A percentile compares a stretch with the other conserved stretches of the same genome.
phyloP scores from a whole-genome alignment of 2,797 vertebrate species.

The Oreochromis grahami region DNA sequence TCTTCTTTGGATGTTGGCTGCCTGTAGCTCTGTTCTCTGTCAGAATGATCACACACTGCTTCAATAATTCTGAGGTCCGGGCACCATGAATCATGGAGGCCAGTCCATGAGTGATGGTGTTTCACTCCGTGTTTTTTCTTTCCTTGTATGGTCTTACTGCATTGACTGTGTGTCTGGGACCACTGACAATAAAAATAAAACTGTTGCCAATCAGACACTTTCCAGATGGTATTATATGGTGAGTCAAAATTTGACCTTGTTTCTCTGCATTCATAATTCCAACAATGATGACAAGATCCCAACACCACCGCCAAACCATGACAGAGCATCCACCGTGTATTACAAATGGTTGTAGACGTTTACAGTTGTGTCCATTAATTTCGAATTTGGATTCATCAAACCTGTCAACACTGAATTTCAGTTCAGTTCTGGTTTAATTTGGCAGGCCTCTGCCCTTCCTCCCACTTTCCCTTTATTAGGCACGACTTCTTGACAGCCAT shows the following conservation, averaged over 20 bases:
- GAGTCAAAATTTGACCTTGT: background rate
- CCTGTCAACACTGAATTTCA: background rate
- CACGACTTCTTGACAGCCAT: background rate
- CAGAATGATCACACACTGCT: background rate
- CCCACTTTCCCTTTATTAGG: background rate
- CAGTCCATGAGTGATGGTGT: background rate
- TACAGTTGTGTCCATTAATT: background rate
- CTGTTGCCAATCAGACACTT: accelerated
- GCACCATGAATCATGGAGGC: background rate
- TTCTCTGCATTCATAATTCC: background rate
- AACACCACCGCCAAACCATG: background rate
- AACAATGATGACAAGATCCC: background rate
- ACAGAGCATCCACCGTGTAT: background rate
- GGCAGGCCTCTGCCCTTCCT: background rate
- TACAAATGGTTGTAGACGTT: background rate
- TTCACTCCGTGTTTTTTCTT: background rate
- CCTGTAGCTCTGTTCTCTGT: background rate
- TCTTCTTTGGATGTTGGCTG: background rate
- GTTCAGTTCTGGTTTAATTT: background rate
- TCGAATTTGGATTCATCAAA: background rate
- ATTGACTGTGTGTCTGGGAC: background rate
- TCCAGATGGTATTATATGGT: background rate
- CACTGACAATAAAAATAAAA: background rate
- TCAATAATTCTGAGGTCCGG: background rate
- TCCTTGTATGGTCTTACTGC: background rate